phyloP scores from a whole-genome alignment of 2,888 invertebrate species.

The Homarus gammarus region DNA sequence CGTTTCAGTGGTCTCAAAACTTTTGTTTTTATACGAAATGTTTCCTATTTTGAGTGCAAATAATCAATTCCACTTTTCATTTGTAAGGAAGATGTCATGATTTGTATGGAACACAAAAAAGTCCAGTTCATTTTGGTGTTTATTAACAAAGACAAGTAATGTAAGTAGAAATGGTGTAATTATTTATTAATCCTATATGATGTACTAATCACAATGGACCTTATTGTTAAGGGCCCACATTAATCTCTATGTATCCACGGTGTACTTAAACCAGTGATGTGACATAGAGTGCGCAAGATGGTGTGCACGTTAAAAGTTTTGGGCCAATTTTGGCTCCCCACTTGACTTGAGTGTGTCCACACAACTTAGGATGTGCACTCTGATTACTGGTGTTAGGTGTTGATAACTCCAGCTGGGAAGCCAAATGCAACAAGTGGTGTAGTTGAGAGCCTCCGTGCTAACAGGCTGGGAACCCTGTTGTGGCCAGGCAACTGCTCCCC shows the following conservation, averaged over 20 bases:
- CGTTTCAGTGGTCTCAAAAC: slow-evolving; percentile 50
- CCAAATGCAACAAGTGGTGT: slow-evolving; percentile 42
- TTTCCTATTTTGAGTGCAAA: slow-evolving; percentile 73
- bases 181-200: slow-evolving; percentile 69
- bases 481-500: slow-evolving; percentile 52
- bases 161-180: slow-evolving; percentile 66
- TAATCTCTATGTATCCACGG: slow-evolving; percentile 69
- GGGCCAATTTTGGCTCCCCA: background rate
- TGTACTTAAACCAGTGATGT: slow-evolving; percentile 70
- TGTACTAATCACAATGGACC: slow-evolving; percentile 70
- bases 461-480: slow-evolving; percentile 17
- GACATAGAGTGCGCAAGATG: slow-evolving; percentile 28
- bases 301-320: slow-evolving; percentile 35
- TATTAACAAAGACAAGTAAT: slow-evolving; percentile 71
- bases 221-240: slow-evolving; percentile 54
- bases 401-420: slow-evolving; percentile 25
- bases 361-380: slow-evolving; percentile 24
- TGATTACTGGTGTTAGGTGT: slow-evolving; percentile 32
- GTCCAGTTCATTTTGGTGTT: slow-evolving; percentile 63
- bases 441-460: slow-evolving; percentile 16
- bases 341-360: slow-evolving; percentile 4
- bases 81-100: slow-evolving; percentile 46
- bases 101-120: slow-evolving; percentile 60
- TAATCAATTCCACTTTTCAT: slow-evolving; percentile 66
- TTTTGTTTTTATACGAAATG: slow-evolving; percentile 50